Percentiles rank a stretch among this genome's conserved stretches.
Conservation (phyloP, 2,888 invertebrate species). For the Nomada flava region DNA sequence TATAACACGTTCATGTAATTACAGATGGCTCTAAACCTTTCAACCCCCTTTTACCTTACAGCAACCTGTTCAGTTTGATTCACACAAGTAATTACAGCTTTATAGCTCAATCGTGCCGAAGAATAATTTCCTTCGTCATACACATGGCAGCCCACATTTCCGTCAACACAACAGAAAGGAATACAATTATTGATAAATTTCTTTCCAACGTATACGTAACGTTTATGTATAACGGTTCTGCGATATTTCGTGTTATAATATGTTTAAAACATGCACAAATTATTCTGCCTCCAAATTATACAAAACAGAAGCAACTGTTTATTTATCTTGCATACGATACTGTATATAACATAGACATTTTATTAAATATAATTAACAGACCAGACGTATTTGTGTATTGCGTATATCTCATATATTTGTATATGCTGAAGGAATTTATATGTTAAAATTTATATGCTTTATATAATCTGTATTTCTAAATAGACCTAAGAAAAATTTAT, state of each 20-base stretch:
- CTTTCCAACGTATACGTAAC: constrained; percentile 1
- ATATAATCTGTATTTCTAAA: neutral
- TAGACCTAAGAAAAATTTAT: neutral
- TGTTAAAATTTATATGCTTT: neutral
- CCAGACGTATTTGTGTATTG: neutral
- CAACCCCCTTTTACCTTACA: neutral
- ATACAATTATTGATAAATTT: constrained; percentile 38
- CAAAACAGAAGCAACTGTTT: neutral
- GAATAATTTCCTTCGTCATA: constrained; percentile 9
- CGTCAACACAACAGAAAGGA: neutral
- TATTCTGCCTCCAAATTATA: neutral
- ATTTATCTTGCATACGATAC: neutral
- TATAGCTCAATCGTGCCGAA: neutral
- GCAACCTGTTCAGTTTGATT: neutral
- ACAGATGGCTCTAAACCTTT: neutral
- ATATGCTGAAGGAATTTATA: too few species aligned
- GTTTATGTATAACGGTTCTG: neutral
- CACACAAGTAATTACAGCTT: neutral
- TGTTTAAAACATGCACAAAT: neutral
- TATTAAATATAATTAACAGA: neutral
- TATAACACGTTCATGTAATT: neutral
- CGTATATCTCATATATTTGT: too few species aligned
- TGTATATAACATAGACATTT: neutral
- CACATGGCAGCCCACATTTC: constrained; percentile 31
- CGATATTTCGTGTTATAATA: neutral